Conservation (phyloP, 2,888 invertebrate species). For the Hirudinaria manillensis region DNA sequence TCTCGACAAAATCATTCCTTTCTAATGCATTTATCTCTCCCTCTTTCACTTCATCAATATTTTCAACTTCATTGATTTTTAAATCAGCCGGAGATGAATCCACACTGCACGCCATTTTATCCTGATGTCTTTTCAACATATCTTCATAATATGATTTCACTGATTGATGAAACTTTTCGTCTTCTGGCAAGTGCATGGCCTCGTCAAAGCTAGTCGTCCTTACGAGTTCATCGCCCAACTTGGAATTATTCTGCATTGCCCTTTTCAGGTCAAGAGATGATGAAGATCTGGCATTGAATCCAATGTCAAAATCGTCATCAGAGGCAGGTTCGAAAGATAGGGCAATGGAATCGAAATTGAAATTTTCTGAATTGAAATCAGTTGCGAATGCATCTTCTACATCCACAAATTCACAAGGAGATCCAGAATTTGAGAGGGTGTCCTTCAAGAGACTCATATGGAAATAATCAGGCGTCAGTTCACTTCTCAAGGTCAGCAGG, state of each 20-base stretch:
- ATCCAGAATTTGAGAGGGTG: slow-evolving; percentile 14
- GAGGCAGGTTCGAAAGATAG: slow-evolving; percentile 17
- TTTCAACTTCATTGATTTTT: neutral
- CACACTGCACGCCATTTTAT: no score
- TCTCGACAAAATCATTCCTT: neutral
- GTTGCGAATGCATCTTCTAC: slow-evolving; percentile 21
- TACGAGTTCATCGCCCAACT: neutral
- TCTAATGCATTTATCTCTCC: neutral
- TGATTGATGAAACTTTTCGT: no score
- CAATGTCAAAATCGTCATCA: slow-evolving; percentile 18
- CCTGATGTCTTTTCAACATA: neutral
- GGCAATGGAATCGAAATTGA: slow-evolving; percentile 18
- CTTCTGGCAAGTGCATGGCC: neutral
- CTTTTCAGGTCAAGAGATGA: neutral
- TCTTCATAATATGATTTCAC: slow-evolving; percentile 9
- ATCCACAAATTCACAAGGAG: slow-evolving; percentile 1
- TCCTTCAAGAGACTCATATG: neutral
- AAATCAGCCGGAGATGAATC: no score
- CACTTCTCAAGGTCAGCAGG: neutral
- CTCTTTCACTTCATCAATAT: neutral
- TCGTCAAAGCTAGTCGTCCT: neutral
- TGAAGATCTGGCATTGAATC: neutral
- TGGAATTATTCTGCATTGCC: no score
- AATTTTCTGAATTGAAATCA: neutral
- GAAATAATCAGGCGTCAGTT: neutral